Base-by-base conservation (phyloP, 1,140 invertebrate genomes). In the Lepidostoma basale region DNA sequence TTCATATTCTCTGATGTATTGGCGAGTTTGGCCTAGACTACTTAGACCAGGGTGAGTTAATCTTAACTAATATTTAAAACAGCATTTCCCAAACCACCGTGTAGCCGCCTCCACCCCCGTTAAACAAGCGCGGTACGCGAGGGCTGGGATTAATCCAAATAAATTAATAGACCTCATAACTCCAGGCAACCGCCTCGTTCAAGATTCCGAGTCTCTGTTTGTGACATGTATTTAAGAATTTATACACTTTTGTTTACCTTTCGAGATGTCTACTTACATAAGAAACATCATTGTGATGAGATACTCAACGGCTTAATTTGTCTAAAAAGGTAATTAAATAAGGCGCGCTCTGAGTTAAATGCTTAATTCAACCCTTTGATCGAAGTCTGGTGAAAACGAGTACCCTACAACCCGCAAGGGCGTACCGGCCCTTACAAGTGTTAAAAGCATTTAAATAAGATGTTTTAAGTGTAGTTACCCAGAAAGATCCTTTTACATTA, bases 81-180 rank as follows among this genome's bases (percentile, higher is more conserved):
- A n/a, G n/a, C n/a, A n/a, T n/a, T n/a, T n/a, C n/a, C n/a, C n/a
- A n/a, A 10, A 33, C 25, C 25, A 23, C 12, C 44, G 16, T 18
- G 23, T 3, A 30, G 3, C 49, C 14, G 16, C 1, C 49, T n/a
- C 26, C 20, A 33, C 1, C 49, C 33, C 26, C 20, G 18, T 54
- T 54, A 54, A n/a, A 54, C 14, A 54, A 52, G 10, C 25, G 47
- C 25, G n/a, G n/a, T 16, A 45, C 6, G 40, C n/a, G 18, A 47
- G 20, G 44, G 23, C 10, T 18, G 9, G 26, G 49, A 54, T 54
- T 54, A 54, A 54, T 54, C 49, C 26, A 30, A 30, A 54, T 54
- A 54, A 54, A 54, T 33, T 30, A 54, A 54, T 18, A 54, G 26
- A 28, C 14, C 26, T 33, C 26, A 54, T 54, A 30, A 49, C 45